Evolutionary conservation across 2,113 vertebrate genomes (phyloP), one percentile per base, ranked within the genome.

Genomic region (Dolichotis patagonum): DNA sequence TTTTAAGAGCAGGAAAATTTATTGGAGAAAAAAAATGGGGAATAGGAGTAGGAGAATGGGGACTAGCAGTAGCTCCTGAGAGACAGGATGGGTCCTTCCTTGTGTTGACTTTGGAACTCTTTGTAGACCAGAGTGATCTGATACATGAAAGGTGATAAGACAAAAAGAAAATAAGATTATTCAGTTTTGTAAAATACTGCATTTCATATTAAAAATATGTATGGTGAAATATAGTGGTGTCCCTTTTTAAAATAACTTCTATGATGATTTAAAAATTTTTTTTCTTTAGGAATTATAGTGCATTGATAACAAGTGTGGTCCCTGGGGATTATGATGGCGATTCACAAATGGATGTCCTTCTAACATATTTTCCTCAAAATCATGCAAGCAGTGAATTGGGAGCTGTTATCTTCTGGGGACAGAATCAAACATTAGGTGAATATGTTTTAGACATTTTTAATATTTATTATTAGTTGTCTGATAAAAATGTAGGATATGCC

Each of bases 321-420:
- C 99, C 99, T n/a, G 99, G 99, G 67, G 99, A 99, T 98, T 99
- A 99, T 78, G 99, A 99, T 97, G 99, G 99, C 86, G 99, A 99
- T 98, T 99, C 99, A 60, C 99, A 99, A 98, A 99, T 99, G 99
- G 99, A 99, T 96, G 99, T 99, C 30, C 99, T 99, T 14, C 98
- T 99, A 62, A 99, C 99, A 0, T 98, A 99, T 49, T 80, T 94
- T 88, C 96, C 96, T 49, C 98, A 80, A 95, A 95, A 56, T 46
- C 91, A 96, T 14, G 82, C 82, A 92, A 78, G 0, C 54, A 92
- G 85, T 93, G 96, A 98, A 95, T 93, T 98, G 71, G 98, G 95
- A 32, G 98, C 99, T 85, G 98, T 98, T 95, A 98, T 99, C 97
- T 99, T 99, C 97, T 99, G 99, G 99, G 99, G 99, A n/a, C 98